These are phyloP conservation scores for Mimachlamys varia DNA, from an alignment of 2,888 invertebrate species.

Conservation along the genomic window DNA sequence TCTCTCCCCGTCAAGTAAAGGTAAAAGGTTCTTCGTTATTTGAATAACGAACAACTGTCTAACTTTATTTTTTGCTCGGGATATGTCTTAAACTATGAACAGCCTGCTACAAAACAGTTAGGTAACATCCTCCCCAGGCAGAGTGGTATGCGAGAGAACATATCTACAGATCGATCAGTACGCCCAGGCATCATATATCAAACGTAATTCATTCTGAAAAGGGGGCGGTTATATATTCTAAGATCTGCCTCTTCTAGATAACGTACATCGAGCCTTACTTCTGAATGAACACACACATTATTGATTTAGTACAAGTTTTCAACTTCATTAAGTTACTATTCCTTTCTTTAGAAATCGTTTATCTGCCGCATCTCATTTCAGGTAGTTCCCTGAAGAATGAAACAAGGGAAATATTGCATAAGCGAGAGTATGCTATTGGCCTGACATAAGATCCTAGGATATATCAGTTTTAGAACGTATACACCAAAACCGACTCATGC, in stretches of 20 bases:
- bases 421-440: background rate
- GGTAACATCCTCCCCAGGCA: background rate
- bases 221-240: background rate
- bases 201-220: conserved; percentile 20
- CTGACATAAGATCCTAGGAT: background rate
- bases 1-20: too few species aligned
- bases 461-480: background rate
- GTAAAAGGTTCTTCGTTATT: too few species aligned
- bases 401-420: background rate
- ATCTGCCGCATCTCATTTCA: background rate
- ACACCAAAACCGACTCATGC: background rate
- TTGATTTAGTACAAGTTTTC: background rate
- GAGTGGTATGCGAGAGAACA: background rate
- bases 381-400: background rate
- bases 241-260: background rate
- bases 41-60: too few species aligned
- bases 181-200: background rate
- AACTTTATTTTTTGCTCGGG: too few species aligned
- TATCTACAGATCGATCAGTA: background rate
- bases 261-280: background rate
- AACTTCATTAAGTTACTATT: background rate
- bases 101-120: background rate
- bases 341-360: background rate
- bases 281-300: background rate
- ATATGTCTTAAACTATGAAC: background rate